phyloP scores from a whole-genome alignment of 2,888 invertebrate genomes.

The Acanthoscelides obtectus region DNA sequence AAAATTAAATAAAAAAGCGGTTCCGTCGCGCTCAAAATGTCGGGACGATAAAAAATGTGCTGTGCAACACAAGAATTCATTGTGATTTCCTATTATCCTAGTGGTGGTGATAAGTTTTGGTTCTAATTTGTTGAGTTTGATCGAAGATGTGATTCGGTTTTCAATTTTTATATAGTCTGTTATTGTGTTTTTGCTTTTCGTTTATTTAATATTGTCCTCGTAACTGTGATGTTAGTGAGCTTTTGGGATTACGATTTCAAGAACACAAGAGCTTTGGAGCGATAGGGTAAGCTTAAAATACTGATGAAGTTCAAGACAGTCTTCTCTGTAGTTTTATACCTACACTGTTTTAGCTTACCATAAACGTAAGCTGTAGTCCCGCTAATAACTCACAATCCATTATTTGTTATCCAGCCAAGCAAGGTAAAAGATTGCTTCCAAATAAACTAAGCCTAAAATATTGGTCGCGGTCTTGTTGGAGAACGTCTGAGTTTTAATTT shows the following conservation, averaged over 20 bases:
- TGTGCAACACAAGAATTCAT: background rate
- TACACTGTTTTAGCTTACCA: no score
- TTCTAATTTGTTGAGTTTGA: background rate
- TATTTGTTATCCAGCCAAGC: no score
- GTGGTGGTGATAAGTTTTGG: background rate
- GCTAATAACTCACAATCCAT: no score
- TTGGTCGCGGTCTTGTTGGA: no score
- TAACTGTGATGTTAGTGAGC: background rate
- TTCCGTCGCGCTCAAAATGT: background rate
- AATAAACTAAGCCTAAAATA: no score
- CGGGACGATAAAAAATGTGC: background rate
- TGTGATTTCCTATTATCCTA: background rate
- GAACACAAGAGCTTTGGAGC: background rate
- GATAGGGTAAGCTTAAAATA: background rate
- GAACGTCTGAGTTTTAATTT: no score
- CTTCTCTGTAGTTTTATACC: no score
- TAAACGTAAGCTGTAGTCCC: no score
- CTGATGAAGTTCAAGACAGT: no score
- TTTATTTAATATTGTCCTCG: background rate
- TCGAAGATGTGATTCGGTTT: background rate
- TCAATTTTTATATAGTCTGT: background rate
- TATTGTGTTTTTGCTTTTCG: background rate
- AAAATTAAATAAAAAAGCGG: background rate
- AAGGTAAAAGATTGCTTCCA: no score
- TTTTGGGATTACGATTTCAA: background rate